These are phyloP conservation scores for Chrysochloris asiatica DNA, from an alignment of 2,113 vertebrate genomes.

Conservation along the genomic window DNA sequence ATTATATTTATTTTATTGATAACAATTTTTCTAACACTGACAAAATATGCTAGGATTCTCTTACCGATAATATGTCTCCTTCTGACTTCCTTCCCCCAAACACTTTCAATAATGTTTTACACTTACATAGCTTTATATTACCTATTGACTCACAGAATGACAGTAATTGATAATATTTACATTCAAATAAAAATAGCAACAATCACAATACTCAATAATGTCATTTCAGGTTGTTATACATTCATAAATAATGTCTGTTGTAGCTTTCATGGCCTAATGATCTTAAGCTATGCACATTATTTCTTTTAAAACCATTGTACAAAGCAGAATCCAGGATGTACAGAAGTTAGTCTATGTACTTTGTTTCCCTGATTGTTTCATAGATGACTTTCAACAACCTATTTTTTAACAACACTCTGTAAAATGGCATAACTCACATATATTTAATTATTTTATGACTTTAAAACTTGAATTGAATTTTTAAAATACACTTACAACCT, in stretches of 20 bases:
- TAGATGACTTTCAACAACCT: background rate
- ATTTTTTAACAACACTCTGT: background rate
- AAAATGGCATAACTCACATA: background rate
- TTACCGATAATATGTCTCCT: background rate
- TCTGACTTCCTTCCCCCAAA: background rate
- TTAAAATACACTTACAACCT: background rate
- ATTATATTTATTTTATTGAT: background rate
- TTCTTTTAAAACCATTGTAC: background rate
- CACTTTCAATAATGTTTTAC: background rate
- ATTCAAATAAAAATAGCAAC: background rate
- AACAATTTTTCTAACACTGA: background rate
- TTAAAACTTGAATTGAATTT: background rate
- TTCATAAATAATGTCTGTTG: background rate
- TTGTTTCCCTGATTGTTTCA: background rate
- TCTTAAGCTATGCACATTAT: background rate
- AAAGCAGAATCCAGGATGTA: background rate
- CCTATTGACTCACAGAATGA: background rate
- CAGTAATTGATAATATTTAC: background rate
- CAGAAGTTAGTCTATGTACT: background rate
- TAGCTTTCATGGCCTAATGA: background rate
- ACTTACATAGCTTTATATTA: background rate
- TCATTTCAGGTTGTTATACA: background rate
- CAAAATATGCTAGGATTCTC: background rate
- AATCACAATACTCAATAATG: background rate
- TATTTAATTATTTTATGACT: background rate